Evolutionary conservation across 2,113 vertebrate genomes (phyloP), one percentile per base, ranked within the genome.

Genomic region (Oreochromis niloticus): DNA sequence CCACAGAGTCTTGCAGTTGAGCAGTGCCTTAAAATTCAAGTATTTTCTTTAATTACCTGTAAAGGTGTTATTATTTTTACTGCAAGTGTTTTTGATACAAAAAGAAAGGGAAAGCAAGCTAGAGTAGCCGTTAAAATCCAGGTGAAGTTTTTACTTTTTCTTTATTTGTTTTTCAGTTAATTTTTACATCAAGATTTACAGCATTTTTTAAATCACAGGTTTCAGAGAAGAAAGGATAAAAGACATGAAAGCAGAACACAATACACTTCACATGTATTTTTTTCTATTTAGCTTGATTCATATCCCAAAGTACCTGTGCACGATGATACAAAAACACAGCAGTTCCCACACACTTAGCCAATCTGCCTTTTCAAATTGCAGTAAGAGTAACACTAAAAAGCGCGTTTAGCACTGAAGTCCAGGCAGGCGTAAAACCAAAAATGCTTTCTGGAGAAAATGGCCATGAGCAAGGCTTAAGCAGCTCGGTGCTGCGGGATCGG

Each of bases 121-220:
- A 86, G 85, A 86, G 78, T 86, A 80, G 39, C 54, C 57, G 68
- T 57, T 32, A 50, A 0, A 30, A 30, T 17, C 24, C 24, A 24
- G 41, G 68, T 73, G 5, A 75, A 48, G 24, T 75, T 19, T 6
- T 48, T 0, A 10, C 5, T 66, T 48, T 88, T 93, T 94, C 90
- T 88, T 93, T 95, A 93, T 86, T 86, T 94, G 90, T 90, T 89
- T 88, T 90, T 88, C 80, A 68, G 9, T 95, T 83, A 88, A 50
- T 92, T 85, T 52, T 81, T 63, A 81, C 87, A 81, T 59, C 57
- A 10, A 86, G 66, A 89, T 88, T 52, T 85, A 88, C 84, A 78
- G 80, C 81, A 36, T 81, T 85, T 75, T 85, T 66, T 66, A 11
- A 8, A 84, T 81, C 56, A 57, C 39, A 89, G 57, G 46, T 90